Evolutionary conservation across 2,113 vertebrate genomes (phyloP), one percentile per base, ranked within the genome.

Genomic region (Benthochromis sp.): DNA sequence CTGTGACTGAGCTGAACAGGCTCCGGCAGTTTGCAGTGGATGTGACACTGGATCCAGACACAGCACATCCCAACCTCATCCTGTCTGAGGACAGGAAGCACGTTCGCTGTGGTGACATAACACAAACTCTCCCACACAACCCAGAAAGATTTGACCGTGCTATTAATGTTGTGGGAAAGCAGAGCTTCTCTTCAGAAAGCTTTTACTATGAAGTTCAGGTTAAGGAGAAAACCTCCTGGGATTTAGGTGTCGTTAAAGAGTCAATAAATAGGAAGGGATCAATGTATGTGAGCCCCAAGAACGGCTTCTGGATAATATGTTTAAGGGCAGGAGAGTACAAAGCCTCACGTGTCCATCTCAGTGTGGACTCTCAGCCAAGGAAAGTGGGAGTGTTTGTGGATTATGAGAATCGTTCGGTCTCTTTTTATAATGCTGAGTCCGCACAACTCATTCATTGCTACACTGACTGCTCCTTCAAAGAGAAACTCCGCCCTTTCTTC

Each of bases 121-220:
- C 2, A 3, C 76, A 7, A 47, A 69, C 47, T 5, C 59, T 54
- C 8, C 76, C 53, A 7, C 21, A 90, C 19, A 59, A 76, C 13
- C 69, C 54, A 6, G 3, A 86, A 7, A 89, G 86, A 71, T 93
- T 90, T 21, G 24, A 50, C 3, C 1, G 3, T 5, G 17, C 8
- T 6, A 1, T 2, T 14, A 87, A 82, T 10, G 88, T 89, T 16
- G 34, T 93, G 19, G 91, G 86, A 54, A 91, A 66, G 55, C 78
- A 86, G 31, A 53, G 81, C 13, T 87, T 91, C 53, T 91, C 84
- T 5, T 83, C 89, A 27, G 86, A 91, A 21, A 84, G 88, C n/a
- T 88, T 86, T 83, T 92, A 93, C 53, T 93, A 54, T 6, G 63
- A 92, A 85, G 90, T 90, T 61, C 45, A 71, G 14, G 93, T 93